These are phyloP conservation scores for Crossaster papposus DNA, from an alignment of 53 echinoderm and acorn worm genomes.

Conservation along the genomic window DNA sequence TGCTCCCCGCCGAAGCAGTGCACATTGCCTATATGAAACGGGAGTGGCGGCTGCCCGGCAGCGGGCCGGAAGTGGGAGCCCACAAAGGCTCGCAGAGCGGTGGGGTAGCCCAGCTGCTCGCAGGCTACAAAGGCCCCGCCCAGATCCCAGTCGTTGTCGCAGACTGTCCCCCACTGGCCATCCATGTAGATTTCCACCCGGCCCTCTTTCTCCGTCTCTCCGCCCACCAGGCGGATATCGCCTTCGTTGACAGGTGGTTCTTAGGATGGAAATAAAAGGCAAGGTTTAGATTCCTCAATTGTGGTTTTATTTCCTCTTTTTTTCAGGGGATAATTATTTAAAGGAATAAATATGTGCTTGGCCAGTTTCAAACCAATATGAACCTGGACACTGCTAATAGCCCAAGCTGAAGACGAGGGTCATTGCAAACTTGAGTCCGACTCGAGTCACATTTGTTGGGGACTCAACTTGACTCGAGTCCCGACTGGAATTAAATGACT, in stretches of 20 bases:
- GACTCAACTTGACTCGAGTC: too few species aligned
- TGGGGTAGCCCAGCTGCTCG: slow-evolving; percentile 33
- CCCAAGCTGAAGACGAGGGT: too few species aligned
- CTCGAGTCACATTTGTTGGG: too few species aligned
- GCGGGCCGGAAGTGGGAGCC: slow-evolving; percentile 35
- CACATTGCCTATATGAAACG: slow-evolving; percentile 15
- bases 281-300: not conserved
- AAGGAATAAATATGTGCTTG: too few species aligned
- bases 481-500: too few species aligned
- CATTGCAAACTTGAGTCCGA: too few species aligned
- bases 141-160: slow-evolving; percentile 33
- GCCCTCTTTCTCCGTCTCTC: slow-evolving; percentile 30
- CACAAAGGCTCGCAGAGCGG: slow-evolving; percentile 9
- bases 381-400: too few species aligned
- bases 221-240: slow-evolving; percentile 35
- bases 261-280: not conserved
- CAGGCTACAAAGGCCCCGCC: slow-evolving; percentile 34
- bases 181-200: slow-evolving; percentile 25
- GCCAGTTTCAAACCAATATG: too few species aligned
- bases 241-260: slow-evolving; percentile 11
- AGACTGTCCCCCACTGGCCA: slow-evolving; percentile 20
- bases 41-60: slow-evolving; percentile 3
- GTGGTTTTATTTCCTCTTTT: too few species aligned
- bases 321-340: too few species aligned
- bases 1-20: slow-evolving; percentile 45